Evolutionary conservation across 2,888 invertebrate genomes (phyloP).

Genomic region (Azorinus chamasolen): DNA sequence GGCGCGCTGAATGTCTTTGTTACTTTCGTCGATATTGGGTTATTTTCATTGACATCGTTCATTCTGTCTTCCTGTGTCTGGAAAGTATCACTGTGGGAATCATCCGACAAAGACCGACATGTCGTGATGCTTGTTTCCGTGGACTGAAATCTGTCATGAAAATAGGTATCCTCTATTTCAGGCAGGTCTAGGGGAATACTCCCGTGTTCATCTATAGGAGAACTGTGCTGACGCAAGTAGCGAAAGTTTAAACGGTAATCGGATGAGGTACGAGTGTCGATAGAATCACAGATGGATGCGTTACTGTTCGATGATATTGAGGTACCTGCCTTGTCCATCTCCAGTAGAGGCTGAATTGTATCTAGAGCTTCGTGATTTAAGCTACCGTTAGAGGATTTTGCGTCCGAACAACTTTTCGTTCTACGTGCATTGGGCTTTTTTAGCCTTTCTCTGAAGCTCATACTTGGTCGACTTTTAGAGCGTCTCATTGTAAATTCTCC

Average conservation of each 20-base stretch:
- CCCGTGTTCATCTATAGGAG: conserved; percentile 32
- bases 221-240: conserved; percentile 33
- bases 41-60: conserved; percentile 12
- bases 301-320: too few relatives aligned
- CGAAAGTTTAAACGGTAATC: conserved; percentile 46
- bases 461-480: conserved; percentile 53
- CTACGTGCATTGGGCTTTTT: conserved; percentile 36
- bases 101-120: neutral
- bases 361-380: neutral
- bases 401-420: conserved; percentile 35
- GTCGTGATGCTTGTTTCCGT: conserved; percentile 23
- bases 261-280: conserved; percentile 11
- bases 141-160: neutral
- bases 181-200: neutral
- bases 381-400: neutral
- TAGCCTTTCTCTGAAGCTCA: conserved; percentile 9
- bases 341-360: neutral
- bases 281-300: neutral
- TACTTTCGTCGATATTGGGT: conserved; percentile 5
- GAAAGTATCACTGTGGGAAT: too few relatives aligned
- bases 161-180: neutral
- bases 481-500: conserved; percentile 77
- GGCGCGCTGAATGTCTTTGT: conserved; percentile 51
- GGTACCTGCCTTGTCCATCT: neutral
- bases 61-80: neutral